Evolutionary conservation across 2,888 invertebrate genomes (phyloP), one percentile per base, ranked within the genome.

Genomic region (Amiota communis): DNA sequence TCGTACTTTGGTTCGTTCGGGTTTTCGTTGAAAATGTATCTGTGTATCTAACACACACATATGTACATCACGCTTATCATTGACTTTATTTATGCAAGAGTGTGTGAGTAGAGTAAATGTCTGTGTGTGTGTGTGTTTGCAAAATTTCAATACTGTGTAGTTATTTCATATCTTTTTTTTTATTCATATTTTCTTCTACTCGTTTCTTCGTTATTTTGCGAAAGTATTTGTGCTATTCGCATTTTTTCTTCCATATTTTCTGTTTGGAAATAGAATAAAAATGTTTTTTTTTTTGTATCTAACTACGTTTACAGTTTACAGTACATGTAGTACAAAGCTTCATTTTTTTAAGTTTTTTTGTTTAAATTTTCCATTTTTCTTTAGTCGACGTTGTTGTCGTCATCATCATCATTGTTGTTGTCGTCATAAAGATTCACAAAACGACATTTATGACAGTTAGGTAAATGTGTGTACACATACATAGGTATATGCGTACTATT

Each of bases 21-120:
- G 72, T 69, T 69, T 72, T 71, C 75, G 76, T 73, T 69, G 72
- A 71, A 53, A 74, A 72, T 57, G 59, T 59, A 17, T 59, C 8
- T 59, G 17, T 57, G 23, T 23, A 23, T 23, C 23, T 65, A 48
- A 15, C 23, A 36, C 36, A 36, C 36, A 36, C 36, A 36, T 36
- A 36, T 36, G 36, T 6, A 6, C 36, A 36, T 6, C 36, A 36
- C 6, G 36, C 36, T 36, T 36, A 36, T 36, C 36, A 36, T 6
- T 6, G 36, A 36, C 36, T 36, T 36, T 36, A 47, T 56, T 8
- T 59, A 47, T 70, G 70, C 3, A 47, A 46, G 56, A 17, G 46
- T 67, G 20, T 72, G 20, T 72, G 48, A 49, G n/a, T n/a, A n/a
- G n/a, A n/a, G n/a, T n/a, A n/a, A n/a, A 53, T 68, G 67, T 12